These are phyloP conservation scores for Octodon degus DNA, from an alignment of 2,113 vertebrate genomes.

Conservation along the genomic window DNA sequence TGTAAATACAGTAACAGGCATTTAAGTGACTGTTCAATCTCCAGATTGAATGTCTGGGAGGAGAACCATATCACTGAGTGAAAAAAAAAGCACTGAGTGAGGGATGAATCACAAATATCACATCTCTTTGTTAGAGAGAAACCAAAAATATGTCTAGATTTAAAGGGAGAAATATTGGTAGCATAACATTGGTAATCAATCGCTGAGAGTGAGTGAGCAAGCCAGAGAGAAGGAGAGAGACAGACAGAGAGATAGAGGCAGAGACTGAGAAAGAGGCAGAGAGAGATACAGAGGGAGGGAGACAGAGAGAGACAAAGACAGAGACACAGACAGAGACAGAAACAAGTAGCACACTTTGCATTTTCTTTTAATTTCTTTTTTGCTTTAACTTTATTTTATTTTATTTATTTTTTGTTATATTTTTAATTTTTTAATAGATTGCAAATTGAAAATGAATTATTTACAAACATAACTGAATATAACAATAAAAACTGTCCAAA, in stretches of 20 bases:
- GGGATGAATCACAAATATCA: slow-evolving; percentile 5
- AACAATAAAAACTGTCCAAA: no score
- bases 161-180: background rate
- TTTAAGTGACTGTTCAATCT: background rate
- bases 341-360: background rate
- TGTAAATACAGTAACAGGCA: background rate
- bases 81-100: slow-evolving; percentile 21
- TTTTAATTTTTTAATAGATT: no score
- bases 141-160: slow-evolving; percentile 36
- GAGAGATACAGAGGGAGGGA: background rate
- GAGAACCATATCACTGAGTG: background rate
- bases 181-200: background rate
- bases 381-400: no score
- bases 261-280: background rate
- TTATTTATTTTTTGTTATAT: no score
- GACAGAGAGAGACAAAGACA: background rate
- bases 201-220: background rate
- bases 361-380: no score
- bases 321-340: background rate
- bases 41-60: background rate
- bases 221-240: background rate
- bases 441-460: no score
- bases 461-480: no score
- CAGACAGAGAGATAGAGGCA: background rate
- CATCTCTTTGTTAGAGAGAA: background rate